Base-by-base conservation (phyloP, 2,113 vertebrate species). In the Benitochromis conjunctus region DNA sequence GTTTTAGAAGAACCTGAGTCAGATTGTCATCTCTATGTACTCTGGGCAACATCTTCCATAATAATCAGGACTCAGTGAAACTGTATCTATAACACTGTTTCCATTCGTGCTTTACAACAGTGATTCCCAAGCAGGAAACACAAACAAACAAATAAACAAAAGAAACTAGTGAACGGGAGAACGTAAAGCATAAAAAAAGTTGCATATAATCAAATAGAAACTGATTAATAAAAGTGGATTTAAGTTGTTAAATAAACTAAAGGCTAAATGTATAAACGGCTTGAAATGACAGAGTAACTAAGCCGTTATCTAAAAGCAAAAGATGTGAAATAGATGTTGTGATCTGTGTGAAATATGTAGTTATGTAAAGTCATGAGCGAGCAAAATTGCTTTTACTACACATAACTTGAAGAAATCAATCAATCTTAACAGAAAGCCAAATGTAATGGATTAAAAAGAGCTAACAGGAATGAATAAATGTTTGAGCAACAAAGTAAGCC, bases 1-100 rank as follows among this genome's bases (percentile, higher is more conserved):
- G 91, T 94, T 92, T 91, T 36, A 92, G 64, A 86, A 64, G 87
- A 90, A 46, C 88, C 51, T 5, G 18, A 79, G 84, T 85, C 74
- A 81, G 58, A 84, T 84, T 64, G 34, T 82, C 85, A 86, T 84
- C 74, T 80, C 83, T 66, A 38, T 80, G 69, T 31, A 26, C 19
- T 66, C 36, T 41, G n/a, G 74, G 69, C 21, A 80, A 80, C 81
- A 53, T 10, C 24, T 60, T 86, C 64, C 51, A 36, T 13, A 66
- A 80, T 66, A 81, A 84, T 60, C 36, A n/a, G 24, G 66, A 66
- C 21, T 48, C 9, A 26, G 21, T 36, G 36, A 26, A 34, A 56
- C 48, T 83, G 21, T 58, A 46, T 10, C 26, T 5, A 16, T 64
- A 46, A 31, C 24, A 56, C 19, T 29, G 16, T 80, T 26, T 69